Evolutionary conservation across 2,888 invertebrate genomes (phyloP).

Genomic region (Leptinotarsa rubiginosa): DNA sequence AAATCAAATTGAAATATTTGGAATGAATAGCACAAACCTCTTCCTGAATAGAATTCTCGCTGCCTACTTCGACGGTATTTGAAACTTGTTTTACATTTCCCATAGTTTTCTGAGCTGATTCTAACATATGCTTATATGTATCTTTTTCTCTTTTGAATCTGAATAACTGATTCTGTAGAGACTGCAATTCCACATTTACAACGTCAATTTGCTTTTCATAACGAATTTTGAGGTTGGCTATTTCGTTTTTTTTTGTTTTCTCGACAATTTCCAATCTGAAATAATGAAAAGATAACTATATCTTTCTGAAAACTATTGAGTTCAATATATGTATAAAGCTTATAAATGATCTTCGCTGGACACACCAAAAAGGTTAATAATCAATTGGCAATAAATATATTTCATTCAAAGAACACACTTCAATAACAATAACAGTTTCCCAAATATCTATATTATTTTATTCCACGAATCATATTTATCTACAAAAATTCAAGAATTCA

Average conservation of each 20-base stretch:
- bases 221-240: slow-evolving; percentile 83
- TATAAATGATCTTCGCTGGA: too few species aligned
- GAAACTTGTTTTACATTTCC: slow-evolving; percentile 78
- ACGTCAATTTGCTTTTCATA: slow-evolving; percentile 87
- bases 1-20: background rate
- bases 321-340: too few species aligned
- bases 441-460: too few species aligned
- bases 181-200: slow-evolving; percentile 84
- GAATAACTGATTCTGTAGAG: slow-evolving; percentile 82
- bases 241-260: slow-evolving; percentile 80
- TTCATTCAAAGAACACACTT: too few species aligned
- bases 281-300: background rate
- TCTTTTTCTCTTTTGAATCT: slow-evolving; percentile 90
- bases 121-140: slow-evolving; percentile 89
- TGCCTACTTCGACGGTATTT: slow-evolving; percentile 67
- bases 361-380: too few species aligned
- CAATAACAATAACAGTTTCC: too few species aligned
- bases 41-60: slow-evolving; percentile 79
- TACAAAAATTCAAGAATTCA: too few species aligned
- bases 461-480: too few species aligned
- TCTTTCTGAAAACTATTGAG: too few species aligned
- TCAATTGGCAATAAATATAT: too few species aligned
- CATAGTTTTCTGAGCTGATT: slow-evolving; percentile 87
- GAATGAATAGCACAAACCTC: slow-evolving; percentile 67
- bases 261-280: slow-evolving; percentile 71